phyloP scores from a whole-genome alignment of 2,113 vertebrate species.

The Syngnathus scovelli region DNA sequence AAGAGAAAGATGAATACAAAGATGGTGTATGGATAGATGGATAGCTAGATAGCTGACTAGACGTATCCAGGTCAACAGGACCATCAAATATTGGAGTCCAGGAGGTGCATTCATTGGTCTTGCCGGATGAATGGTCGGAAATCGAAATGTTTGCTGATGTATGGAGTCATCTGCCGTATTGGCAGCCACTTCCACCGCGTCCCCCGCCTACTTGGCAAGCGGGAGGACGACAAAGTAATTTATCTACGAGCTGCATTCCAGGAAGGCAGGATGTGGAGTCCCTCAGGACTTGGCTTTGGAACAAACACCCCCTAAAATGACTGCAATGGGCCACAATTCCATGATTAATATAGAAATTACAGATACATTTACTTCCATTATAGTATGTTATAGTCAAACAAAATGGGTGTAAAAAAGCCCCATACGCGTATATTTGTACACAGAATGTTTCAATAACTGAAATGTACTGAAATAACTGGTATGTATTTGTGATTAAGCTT shows the following conservation, averaged over 20 bases:
- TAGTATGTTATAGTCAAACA: not conserved
- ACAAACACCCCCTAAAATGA: not conserved
- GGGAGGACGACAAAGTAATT: slow-evolving; percentile 2
- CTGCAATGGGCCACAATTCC: not conserved
- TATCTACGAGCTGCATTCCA: not conserved
- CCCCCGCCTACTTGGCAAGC: not conserved
- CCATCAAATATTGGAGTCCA: slow-evolving; percentile 17
- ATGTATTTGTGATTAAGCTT: no score
- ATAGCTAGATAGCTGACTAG: not conserved
- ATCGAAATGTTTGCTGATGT: slow-evolving; percentile 38
- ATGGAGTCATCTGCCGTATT: slow-evolving; percentile 37
- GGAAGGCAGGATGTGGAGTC: not conserved
- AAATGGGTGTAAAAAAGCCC: not conserved
- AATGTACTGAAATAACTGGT: no score
- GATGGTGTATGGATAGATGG: not conserved
- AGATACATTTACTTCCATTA: not conserved
- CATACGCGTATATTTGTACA: no score
- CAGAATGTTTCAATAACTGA: not conserved
- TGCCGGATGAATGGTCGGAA: slow-evolving; percentile 41
- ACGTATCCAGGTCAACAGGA: slow-evolving; percentile 15
- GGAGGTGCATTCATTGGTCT: slow-evolving; percentile 27
- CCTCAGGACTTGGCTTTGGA: slow-evolving; percentile 1
- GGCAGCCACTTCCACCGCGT: slow-evolving; percentile 26
- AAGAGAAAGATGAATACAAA: not conserved
- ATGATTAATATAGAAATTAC: not conserved